Evolutionary conservation across 2,797 vertebrate genomes (phyloP).

Genomic region (Argya squamiceps): DNA sequence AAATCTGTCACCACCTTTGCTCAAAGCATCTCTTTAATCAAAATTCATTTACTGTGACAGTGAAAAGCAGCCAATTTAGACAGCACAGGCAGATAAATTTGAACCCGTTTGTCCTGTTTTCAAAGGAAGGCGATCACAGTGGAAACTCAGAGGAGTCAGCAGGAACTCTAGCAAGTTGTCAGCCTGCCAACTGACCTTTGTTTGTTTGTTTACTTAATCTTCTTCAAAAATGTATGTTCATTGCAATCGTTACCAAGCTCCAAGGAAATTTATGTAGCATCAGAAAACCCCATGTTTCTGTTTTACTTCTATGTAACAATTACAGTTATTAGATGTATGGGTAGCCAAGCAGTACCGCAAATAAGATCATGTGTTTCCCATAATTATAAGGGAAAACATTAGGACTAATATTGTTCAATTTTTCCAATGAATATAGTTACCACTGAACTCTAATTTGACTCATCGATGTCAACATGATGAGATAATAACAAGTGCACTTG

Average conservation of each 20-base stretch:
- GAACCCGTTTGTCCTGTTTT: constrained; percentile 46
- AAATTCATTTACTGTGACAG: constrained; percentile 46
- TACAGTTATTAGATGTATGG: neutral
- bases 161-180: constrained; percentile 41
- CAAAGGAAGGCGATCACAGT: constrained; percentile 23
- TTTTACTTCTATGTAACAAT: neutral
- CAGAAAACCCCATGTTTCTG: neutral
- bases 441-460: neutral
- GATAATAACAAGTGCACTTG: neutral
- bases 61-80: neutral
- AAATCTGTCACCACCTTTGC: constrained; percentile 28
- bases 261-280: neutral
- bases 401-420: neutral
- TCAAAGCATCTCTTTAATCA: constrained; percentile 47
- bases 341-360: neutral
- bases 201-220: constrained; percentile 31
- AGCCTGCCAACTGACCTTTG: constrained; percentile 26
- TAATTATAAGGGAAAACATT: neutral
- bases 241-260: neutral
- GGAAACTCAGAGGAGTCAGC: constrained; percentile 53
- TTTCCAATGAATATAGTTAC: neutral
- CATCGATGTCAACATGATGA: neutral
- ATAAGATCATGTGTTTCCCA: neutral
- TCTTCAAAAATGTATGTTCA: neutral
- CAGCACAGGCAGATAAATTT: constrained; percentile 19